Evolutionary conservation across 1,140 invertebrate species (phyloP).

Genomic region (Zaprionus tsacasi): DNA sequence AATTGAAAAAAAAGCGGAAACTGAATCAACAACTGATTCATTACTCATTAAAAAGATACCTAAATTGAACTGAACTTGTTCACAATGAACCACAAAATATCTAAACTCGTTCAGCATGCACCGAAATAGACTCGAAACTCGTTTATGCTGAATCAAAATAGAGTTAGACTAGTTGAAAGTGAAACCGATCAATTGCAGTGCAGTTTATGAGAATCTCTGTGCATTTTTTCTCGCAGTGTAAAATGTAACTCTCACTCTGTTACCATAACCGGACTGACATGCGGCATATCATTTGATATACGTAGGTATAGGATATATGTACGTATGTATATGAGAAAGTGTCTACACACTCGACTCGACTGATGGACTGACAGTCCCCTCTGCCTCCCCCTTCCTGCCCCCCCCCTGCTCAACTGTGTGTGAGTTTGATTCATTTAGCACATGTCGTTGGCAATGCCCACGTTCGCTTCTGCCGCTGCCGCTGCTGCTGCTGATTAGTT

Average conservation of each 20-base stretch:
- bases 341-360: background rate
- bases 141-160: too few species aligned
- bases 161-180: background rate
- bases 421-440: slow-evolving; percentile 46
- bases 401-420: background rate
- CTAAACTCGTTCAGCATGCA: too few species aligned
- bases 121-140: too few species aligned
- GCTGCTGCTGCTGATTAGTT: slow-evolving; percentile 63
- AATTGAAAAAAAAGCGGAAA: too few species aligned
- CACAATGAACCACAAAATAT: too few species aligned
- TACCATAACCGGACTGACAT: slow-evolving; percentile 21
- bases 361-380: background rate
- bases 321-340: slow-evolving; percentile 15
- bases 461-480: slow-evolving; percentile 32
- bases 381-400: background rate
- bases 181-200: background rate
- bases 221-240: background rate
- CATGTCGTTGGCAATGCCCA: slow-evolving; percentile 40
- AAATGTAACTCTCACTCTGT: slow-evolving; percentile 6
- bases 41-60: too few species aligned
- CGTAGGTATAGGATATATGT: slow-evolving; percentile 13
- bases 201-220: background rate
- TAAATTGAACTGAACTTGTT: too few species aligned
- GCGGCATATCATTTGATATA: slow-evolving; percentile 41
- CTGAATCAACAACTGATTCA: too few species aligned